These are phyloP conservation scores for Dreissena polymorpha DNA, from an alignment of 1,140 invertebrate genomes.

Conservation along the genomic window DNA sequence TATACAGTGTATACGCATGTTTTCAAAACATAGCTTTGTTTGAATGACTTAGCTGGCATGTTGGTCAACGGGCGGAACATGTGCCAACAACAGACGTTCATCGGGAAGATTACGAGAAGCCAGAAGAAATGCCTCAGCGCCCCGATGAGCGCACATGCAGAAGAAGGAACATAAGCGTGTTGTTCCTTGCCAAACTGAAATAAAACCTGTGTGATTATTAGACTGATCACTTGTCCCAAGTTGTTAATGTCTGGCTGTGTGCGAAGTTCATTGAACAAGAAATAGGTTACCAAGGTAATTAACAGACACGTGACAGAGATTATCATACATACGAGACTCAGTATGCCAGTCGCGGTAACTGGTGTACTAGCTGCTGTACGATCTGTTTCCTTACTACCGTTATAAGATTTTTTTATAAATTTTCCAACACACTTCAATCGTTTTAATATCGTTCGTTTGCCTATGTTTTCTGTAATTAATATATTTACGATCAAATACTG, in stretches of 20 bases:
- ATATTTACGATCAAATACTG: background rate
- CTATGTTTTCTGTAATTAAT: background rate
- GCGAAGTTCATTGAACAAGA: slow-evolving; percentile 72
- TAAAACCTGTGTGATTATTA: slow-evolving; percentile 12
- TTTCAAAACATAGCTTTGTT: background rate
- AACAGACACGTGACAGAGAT: slow-evolving; percentile 77
- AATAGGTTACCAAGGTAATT: slow-evolving; percentile 77
- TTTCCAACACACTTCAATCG: background rate
- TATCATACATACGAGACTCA: slow-evolving; percentile 69
- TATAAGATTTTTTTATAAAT: background rate
- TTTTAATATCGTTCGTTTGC: background rate
- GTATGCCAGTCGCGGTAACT: background rate
- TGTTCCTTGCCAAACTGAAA: slow-evolving; percentile 2
- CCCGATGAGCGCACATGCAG: background rate
- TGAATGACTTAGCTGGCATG: background rate
- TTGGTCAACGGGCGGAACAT: slow-evolving; percentile 46
- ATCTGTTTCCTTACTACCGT: background rate
- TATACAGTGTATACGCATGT: slow-evolving; percentile 13
- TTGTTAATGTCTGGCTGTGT: slow-evolving; percentile 8
- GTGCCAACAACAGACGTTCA: slow-evolving; percentile 31
- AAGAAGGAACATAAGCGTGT: background rate
- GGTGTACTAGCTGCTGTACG: background rate
- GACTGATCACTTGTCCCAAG: background rate
- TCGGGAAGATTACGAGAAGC: slow-evolving; percentile 13
- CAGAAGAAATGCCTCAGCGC: slow-evolving; percentile 2